Evolutionary conservation across 2,797 vertebrate genomes (phyloP), one percentile per base, ranked within the genome.

Genomic region (Sparidentex hasta): DNA sequence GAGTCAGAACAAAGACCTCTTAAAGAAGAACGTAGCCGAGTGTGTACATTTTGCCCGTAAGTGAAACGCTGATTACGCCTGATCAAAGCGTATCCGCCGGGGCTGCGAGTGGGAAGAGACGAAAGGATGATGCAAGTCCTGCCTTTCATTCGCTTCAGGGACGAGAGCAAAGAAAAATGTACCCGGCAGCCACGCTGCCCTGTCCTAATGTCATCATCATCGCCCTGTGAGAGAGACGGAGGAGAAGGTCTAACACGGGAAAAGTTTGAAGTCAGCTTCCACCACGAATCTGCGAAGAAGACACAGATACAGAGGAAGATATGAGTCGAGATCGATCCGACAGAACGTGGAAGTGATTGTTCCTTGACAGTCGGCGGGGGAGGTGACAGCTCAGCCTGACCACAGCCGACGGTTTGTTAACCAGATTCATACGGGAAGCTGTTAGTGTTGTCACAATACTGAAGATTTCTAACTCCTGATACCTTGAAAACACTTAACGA

Each of bases 11-110:
- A 91, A 93, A 93, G 86, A 69, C 4, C 63, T 80, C 51, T 86
- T 73, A 7, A 75, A 76, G 73, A 59, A 38, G 46, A 82, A 82
- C 21, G 71, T 66, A 38, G 65, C 18, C 52, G 23, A 74, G 78
- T 80, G 83, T 78, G 70, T 67, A 74, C 74, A 63, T 86, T 82
- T 65, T 46, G 67, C 68, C 76, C 44, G 17, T 64, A 25, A 80
- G 84, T 58, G 73, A 73, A 82, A 73, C 66, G 0, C 70, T 91
- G 80, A 84, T 90, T 86, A 84, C 1, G 43, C 1, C 65, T 86
- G 89, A 92, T 92, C 88, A 92, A 92, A 93, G 92, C 78, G 11
- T 29, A 66, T 74, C 89, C 88, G 38, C 71, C 47, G 38, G 81
- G 75, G 69, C 13, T 33, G 38, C 11, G 68, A 69, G 87, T 76